phyloP scores from a whole-genome alignment of 2,113 vertebrate species.

The Cebus imitator region DNA sequence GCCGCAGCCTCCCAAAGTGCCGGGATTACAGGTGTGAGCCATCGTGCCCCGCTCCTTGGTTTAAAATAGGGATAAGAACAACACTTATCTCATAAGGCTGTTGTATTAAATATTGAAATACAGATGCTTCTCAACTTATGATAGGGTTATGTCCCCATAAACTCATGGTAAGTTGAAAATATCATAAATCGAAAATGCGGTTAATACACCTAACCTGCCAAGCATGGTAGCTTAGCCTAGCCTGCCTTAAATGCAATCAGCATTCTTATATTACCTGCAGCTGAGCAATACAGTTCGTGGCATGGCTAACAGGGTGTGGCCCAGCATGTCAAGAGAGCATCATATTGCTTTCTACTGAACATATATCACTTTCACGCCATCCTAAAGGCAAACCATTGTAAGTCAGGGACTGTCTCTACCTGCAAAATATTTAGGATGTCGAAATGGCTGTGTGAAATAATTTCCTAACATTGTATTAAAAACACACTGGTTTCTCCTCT shows the following conservation, averaged over 20 bases:
- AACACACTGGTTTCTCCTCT: not conserved
- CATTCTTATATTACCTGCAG: not conserved
- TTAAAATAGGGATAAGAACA: not conserved
- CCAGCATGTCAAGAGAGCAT: not conserved
- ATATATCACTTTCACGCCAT: not conserved
- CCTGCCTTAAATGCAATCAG: not conserved
- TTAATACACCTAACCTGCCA: not conserved
- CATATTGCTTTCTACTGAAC: not conserved
- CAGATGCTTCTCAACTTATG: not conserved
- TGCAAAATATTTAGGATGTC: not conserved
- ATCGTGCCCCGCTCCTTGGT: not conserved
- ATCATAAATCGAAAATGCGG: not conserved
- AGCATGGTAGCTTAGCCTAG: not conserved
- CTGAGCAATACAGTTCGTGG: not conserved
- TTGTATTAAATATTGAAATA: not conserved
- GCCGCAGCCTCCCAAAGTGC: no score
- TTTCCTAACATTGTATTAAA: not conserved
- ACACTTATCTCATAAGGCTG: not conserved
- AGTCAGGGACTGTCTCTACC: not conserved
- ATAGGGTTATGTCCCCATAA: not conserved
- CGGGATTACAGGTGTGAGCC: no score
- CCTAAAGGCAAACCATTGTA: not conserved
- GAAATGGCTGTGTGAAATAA: not conserved
- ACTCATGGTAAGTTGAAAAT: not conserved
- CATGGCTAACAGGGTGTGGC: no score